Evolutionary conservation across 2,797 vertebrate genomes (phyloP).

Genomic region (Helostoma temminkii): DNA sequence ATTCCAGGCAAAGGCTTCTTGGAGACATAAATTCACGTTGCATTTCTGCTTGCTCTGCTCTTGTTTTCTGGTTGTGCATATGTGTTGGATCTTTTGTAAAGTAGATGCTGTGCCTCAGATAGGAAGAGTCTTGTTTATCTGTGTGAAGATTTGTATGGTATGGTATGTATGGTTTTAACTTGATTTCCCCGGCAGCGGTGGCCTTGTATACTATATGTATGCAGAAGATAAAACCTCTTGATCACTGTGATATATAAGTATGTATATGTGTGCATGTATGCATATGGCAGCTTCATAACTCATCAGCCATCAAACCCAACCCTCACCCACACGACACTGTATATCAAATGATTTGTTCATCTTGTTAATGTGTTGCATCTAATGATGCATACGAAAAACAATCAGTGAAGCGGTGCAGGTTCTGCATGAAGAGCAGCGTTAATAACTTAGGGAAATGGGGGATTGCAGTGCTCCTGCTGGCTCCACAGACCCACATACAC

Average conservation of each 20-base stretch:
- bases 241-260: constrained; percentile 10
- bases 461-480: constrained; percentile 51
- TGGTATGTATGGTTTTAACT: constrained; percentile 39
- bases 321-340: constrained; percentile 23
- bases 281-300: constrained; percentile 1
- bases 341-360: constrained; percentile 73
- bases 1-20: constrained; percentile 31
- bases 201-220: not conserved
- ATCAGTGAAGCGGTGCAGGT: constrained; percentile 71
- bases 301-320: not conserved
- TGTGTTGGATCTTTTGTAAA: constrained; percentile 3
- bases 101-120: constrained; percentile 15
- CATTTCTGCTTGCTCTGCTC: constrained; percentile 14
- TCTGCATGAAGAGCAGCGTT: constrained; percentile 66
- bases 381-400: constrained; percentile 81
- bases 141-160: constrained; percentile 12
- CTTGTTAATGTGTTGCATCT: constrained; percentile 75
- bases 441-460: constrained; percentile 73
- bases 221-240: constrained; percentile 21
- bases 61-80: not conserved
- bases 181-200: constrained; percentile 25
- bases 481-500: constrained; percentile 20
- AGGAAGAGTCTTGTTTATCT: constrained; percentile 19
- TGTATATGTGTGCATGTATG: constrained; percentile 1
- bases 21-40: not conserved